phyloP scores from a whole-genome alignment of 2,888 invertebrate species.

The Hofmannophila pseudospretella region DNA sequence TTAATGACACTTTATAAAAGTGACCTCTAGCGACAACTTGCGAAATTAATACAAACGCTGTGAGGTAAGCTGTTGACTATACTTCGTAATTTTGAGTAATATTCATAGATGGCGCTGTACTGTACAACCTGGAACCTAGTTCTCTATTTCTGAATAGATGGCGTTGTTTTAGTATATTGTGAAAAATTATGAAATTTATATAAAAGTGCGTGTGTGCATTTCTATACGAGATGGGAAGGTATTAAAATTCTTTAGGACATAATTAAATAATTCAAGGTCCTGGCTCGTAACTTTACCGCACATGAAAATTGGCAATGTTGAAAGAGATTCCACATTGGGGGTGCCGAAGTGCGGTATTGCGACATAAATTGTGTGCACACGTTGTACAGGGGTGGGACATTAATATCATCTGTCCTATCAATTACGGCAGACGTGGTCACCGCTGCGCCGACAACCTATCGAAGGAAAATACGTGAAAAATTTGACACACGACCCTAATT shows the following conservation, averaged over 20 bases:
- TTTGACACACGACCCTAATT: conserved; percentile 46
- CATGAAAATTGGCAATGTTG: conserved; percentile 27
- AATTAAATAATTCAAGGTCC: no score
- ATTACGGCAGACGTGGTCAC: conserved; percentile 59
- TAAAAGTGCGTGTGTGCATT: no score
- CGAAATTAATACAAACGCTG: background rate
- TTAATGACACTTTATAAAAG: background rate
- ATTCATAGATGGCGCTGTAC: background rate
- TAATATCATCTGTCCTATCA: conserved; percentile 70
- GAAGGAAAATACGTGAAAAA: conserved; percentile 54
- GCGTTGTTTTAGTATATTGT: no score
- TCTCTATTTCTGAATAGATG: no score
- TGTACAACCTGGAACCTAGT: background rate
- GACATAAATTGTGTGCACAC: conserved; percentile 63
- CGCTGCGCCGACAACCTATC: conserved; percentile 47
- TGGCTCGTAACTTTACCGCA: conserved; percentile 14
- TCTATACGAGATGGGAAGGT: no score
- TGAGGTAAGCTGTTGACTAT: background rate
- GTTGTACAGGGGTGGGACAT: conserved; percentile 47
- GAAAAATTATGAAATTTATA: no score
- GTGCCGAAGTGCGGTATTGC: conserved; percentile 39
- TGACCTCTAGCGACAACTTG: background rate
- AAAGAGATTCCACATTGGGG: conserved; percentile 14
- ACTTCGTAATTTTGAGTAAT: background rate
- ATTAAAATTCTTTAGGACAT: no score